phyloP scores from a whole-genome alignment of 2,113 vertebrate species.

The Chloropsis cyanopogon region DNA sequence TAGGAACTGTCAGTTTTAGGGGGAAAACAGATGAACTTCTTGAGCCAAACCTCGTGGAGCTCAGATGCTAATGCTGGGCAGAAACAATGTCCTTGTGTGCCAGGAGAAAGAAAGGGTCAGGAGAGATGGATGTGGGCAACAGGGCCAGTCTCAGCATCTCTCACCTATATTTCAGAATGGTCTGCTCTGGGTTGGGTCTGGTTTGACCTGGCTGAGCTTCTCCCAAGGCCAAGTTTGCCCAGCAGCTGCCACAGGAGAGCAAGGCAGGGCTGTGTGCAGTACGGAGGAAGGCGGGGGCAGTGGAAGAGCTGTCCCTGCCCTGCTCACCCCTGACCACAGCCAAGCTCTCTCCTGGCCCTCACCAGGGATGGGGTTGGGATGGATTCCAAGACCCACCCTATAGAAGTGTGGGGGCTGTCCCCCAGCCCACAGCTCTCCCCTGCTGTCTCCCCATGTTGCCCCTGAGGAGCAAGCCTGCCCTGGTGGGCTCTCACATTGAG shows the following conservation, averaged over 20 bases:
- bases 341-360: neutral
- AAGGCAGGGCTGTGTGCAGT: neutral
- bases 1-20: neutral
- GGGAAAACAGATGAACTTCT: neutral
- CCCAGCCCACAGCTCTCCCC: neutral
- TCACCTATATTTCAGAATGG: rapidly evolving
- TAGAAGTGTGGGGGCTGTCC: neutral
- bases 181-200: neutral
- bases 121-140: neutral
- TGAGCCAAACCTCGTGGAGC: neutral
- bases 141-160: neutral
- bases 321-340: rapidly evolving
- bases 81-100: neutral
- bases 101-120: neutral
- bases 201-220: neutral
- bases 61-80: neutral
- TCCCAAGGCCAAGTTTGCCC: neutral
- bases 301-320: neutral
- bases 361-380: neutral
- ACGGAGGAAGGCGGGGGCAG: neutral
- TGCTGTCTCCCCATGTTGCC: neutral
- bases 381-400: neutral
- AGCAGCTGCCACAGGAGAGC: neutral
- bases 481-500: rapidly evolving
- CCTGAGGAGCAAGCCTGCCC: rapidly evolving